Evolutionary conservation across 2,888 invertebrate genomes (phyloP).

Genomic region (Caenorhabditis sinica): DNA sequence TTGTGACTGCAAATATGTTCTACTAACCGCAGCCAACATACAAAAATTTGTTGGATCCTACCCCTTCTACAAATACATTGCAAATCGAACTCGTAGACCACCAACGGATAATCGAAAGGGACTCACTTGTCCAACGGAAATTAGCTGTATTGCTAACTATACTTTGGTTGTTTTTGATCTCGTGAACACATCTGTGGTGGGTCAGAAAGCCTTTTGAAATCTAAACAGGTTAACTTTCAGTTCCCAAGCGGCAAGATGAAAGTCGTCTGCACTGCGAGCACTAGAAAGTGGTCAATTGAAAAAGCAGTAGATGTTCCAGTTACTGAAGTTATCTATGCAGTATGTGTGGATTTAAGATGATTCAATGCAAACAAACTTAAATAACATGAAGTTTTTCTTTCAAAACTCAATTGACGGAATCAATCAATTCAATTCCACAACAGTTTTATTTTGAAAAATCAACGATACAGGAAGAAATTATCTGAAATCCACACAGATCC

Average conservation of each 20-base stretch:
- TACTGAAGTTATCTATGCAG: neutral
- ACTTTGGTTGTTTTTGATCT: conserved; percentile 12
- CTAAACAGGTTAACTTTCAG: neutral
- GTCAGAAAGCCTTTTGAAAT: too few relatives aligned
- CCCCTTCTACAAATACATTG: conserved; percentile 11
- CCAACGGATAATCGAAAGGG: conserved; percentile 13
- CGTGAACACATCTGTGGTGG: neutral
- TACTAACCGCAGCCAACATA: neutral
- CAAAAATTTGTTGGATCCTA: conserved; percentile 8
- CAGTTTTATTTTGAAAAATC: neutral
- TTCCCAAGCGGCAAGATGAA: conserved; percentile 5
- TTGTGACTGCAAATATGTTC: conserved; percentile 14
- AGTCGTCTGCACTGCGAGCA: neutral
- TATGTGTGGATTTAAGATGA: conserved; percentile 26
- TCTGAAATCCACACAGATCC: conserved; percentile 28
- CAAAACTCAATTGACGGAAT: too few relatives aligned
- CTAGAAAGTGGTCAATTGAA: conserved; percentile 20
- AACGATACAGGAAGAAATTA: neutral
- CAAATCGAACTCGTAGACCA: neutral
- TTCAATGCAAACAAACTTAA: too few relatives aligned
- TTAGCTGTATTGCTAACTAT: neutral
- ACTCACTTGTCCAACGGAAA: neutral
- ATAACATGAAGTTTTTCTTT: too few relatives aligned
- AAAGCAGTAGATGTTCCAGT: neutral
- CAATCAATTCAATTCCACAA: too few relatives aligned